phyloP scores from a whole-genome alignment of 2,888 invertebrate genomes.

The Thecocarcelia acutangulata region DNA sequence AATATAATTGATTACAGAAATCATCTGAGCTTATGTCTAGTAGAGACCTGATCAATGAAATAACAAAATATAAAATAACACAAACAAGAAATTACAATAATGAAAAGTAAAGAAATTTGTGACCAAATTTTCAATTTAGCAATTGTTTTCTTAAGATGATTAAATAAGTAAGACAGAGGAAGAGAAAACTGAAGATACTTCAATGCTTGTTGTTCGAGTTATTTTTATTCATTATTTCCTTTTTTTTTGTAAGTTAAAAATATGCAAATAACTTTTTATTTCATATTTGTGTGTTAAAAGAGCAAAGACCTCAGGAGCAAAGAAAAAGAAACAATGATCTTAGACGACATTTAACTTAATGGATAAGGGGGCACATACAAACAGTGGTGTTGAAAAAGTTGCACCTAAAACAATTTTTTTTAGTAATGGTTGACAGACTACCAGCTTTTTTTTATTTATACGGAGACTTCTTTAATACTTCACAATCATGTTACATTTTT shows the following conservation, averaged over 20 bases:
- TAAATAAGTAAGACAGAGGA: not conserved
- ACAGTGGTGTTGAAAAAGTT: conserved; percentile 16
- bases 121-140: conserved; percentile 15
- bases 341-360: conserved; percentile 34
- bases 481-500: no score
- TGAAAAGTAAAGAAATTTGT: not conserved
- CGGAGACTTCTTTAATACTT: no score
- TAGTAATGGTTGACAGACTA: no score
- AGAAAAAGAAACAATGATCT: conserved; percentile 26
- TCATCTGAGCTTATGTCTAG: no score
- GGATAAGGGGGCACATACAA: not conserved
- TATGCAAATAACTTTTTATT: not conserved
- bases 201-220: not conserved
- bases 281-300: conserved; percentile 50
- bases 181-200: not conserved
- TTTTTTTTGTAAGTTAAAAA: not conserved
- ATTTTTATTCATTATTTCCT: not conserved
- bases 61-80: no score
- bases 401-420: not conserved
- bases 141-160: conserved; percentile 12
- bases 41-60: no score
- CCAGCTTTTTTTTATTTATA: no score
- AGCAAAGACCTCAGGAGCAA: conserved; percentile 56
- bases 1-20: no score
- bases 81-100: not conserved